phyloP scores from a whole-genome alignment of 92 coral and sea anemone genomes.

The Metridium senile region DNA sequence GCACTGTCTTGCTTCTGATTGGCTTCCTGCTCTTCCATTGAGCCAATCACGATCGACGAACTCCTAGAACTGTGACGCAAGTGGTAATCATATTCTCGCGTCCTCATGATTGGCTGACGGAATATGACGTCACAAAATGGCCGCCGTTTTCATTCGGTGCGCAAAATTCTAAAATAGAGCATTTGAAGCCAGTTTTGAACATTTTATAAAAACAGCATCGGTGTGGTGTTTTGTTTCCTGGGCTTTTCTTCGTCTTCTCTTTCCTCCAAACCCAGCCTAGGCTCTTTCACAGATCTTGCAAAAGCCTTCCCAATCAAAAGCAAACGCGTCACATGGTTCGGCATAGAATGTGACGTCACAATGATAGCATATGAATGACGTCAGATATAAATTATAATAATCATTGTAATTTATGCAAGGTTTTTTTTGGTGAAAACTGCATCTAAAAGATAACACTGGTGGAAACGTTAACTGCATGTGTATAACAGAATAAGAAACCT shows the following conservation, averaged over 20 bases:
- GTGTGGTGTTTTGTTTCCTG: not conserved
- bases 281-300: not conserved
- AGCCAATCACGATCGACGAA: conserved; percentile 26
- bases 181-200: not conserved
- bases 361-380: not conserved
- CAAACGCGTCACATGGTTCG: not conserved
- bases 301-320: too few species aligned
- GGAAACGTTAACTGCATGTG: too few species aligned
- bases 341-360: conserved; percentile 11
- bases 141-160: not conserved
- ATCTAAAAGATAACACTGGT: too few species aligned
- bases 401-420: too few species aligned
- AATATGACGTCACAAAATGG: conserved; percentile 32
- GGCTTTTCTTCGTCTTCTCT: not conserved
- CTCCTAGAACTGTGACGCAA: conserved; percentile 28
- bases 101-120: conserved; percentile 45
- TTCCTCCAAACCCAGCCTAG: not conserved
- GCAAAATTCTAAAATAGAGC: not conserved
- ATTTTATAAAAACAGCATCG: not conserved
- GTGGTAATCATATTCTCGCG: conserved; percentile 32
- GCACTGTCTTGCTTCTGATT: conserved; percentile 27
- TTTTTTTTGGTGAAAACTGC: too few species aligned
- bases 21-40: not conserved
- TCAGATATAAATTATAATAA: not conserved
- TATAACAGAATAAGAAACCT: too few species aligned